Conservation (phyloP, 2,113 vertebrate species). For the Xerus inauris region DNA sequence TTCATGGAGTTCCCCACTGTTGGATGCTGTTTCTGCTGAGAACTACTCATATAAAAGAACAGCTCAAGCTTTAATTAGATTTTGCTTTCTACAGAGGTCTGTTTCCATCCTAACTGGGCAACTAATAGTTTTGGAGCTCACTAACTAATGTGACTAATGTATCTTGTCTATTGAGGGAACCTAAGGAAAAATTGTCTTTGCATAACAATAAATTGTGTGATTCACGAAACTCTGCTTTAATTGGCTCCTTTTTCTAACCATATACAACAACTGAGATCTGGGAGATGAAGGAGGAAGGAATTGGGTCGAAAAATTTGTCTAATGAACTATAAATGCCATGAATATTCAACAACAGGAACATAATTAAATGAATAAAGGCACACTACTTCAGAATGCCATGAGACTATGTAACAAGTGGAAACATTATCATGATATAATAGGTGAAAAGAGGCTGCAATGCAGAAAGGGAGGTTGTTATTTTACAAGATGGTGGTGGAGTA, state of each 20-base stretch:
- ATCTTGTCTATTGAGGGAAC: neutral
- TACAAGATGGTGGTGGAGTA: neutral
- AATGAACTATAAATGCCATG: neutral
- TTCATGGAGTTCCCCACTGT: neutral
- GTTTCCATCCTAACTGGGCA: neutral
- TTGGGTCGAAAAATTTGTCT: neutral
- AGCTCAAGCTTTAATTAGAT: neutral
- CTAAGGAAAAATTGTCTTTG: neutral
- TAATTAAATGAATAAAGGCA: neutral
- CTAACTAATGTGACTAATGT: neutral
- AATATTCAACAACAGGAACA: neutral
- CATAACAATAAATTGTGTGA: neutral
- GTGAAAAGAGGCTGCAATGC: neutral
- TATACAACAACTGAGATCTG: neutral
- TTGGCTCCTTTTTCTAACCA: neutral
- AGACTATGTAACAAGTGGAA: neutral
- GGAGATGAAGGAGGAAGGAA: neutral
- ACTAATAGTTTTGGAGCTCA: neutral
- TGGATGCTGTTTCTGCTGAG: neutral
- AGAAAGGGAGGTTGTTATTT: neutral
- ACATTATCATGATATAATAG: neutral
- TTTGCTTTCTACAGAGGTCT: neutral
- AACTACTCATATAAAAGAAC: neutral
- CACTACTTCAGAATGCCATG: neutral
- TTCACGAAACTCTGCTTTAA: neutral